Conservation (phyloP, 2,888 invertebrate species). For the Oscheius sp. region DNA sequence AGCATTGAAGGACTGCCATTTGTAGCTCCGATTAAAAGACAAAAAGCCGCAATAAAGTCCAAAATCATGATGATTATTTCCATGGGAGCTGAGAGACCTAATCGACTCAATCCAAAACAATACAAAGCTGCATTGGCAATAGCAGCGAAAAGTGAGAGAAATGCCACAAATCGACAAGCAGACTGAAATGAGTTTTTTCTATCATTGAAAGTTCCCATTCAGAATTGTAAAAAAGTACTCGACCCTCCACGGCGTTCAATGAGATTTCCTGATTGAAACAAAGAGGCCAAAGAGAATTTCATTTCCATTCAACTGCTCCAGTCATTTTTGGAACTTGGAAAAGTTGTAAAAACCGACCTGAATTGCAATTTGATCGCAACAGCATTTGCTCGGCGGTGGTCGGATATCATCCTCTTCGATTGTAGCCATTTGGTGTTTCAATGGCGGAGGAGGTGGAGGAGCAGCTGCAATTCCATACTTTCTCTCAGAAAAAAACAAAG, state of each 20-base stretch:
- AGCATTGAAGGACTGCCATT: slow-evolving; percentile 44
- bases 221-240: neutral
- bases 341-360: slow-evolving; percentile 5
- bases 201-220: neutral
- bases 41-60: slow-evolving; percentile 45
- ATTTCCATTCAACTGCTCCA: too few relatives aligned
- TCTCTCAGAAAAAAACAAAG: neutral
- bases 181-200: slow-evolving; percentile 4
- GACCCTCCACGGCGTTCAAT: neutral
- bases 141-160: slow-evolving; percentile 21
- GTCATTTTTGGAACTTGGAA: neutral
- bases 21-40: slow-evolving; percentile 48
- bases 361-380: slow-evolving; percentile 18
- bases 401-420: slow-evolving; percentile 21
- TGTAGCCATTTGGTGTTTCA: slow-evolving; percentile 6
- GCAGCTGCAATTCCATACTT: slow-evolving; percentile 9
- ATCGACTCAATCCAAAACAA: slow-evolving; percentile 26
- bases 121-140: slow-evolving; percentile 27
- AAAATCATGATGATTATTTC: slow-evolving; percentile 41
- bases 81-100: slow-evolving; percentile 16
- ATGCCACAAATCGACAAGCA: slow-evolving; percentile 28
- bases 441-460: too few relatives aligned
- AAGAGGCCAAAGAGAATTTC: too few relatives aligned
- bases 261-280: neutral
- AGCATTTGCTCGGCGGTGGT: slow-evolving; percentile 28